These are phyloP conservation scores for Gasterosteus aculeatus DNA, from an alignment of 2,113 vertebrate species.

Conservation along the genomic window DNA sequence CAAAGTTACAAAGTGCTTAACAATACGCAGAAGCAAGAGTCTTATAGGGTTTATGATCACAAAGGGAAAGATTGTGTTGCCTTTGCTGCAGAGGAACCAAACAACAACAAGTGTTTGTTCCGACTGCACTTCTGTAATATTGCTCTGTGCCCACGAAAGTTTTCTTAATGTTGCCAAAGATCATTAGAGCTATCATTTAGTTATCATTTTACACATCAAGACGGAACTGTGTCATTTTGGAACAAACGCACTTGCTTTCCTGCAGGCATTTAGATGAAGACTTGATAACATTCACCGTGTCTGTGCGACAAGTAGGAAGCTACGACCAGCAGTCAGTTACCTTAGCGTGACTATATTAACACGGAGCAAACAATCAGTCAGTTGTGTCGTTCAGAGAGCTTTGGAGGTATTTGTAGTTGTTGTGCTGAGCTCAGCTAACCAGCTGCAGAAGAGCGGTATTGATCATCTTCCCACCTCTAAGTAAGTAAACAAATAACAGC, in stretches of 20 bases:
- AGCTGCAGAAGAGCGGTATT: background rate
- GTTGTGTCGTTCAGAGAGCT: background rate
- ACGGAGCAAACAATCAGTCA: background rate
- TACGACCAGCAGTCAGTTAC: background rate
- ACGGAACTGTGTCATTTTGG: background rate
- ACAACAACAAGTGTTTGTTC: background rate
- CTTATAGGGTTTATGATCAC: background rate
- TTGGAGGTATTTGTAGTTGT: background rate
- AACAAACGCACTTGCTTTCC: background rate
- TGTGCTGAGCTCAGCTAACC: background rate
- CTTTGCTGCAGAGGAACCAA: background rate
- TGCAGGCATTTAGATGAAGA: background rate
- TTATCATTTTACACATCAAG: background rate
- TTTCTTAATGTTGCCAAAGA: slow-evolving; percentile 11
- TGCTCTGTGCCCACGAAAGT: slow-evolving; percentile 16
- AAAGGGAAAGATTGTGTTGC: background rate
- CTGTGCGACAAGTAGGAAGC: background rate
- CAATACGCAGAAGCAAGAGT: background rate
- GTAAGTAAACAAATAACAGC: background rate
- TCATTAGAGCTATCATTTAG: background rate
- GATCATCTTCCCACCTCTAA: background rate
- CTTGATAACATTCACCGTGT: background rate
- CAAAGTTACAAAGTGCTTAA: too few species aligned
- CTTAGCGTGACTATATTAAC: background rate
- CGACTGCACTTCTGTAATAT: background rate